These are phyloP conservation scores for mouse (Mus musculus) DNA, from an alignment of 2,113 vertebrate species.

Conservation along the genomic window DNA sequence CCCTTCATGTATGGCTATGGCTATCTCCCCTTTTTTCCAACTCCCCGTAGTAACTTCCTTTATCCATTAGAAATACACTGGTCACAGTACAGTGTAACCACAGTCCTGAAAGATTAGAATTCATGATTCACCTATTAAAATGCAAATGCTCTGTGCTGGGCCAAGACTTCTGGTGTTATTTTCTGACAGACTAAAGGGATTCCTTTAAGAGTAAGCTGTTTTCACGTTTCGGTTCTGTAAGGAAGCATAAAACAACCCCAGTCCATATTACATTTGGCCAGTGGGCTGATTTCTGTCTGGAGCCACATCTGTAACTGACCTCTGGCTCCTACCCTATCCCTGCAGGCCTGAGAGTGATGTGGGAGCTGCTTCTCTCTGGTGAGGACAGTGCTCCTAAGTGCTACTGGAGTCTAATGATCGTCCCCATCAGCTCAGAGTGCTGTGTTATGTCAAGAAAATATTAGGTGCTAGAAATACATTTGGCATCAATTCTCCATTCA, in stretches of 20 bases:
- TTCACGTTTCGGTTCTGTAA: background rate
- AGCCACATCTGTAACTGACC: background rate
- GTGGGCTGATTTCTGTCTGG: too few species aligned
- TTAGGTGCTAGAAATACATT: background rate
- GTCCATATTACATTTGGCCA: background rate
- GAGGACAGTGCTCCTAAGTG: background rate
- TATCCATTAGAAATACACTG: background rate
- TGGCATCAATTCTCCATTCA: background rate
- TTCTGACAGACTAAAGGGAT: slow-evolving; percentile 50
- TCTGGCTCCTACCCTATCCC: background rate
- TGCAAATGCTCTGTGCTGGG: slow-evolving; percentile 43
- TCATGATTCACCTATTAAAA: slow-evolving; percentile 70
- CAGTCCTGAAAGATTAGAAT: slow-evolving; percentile 40
- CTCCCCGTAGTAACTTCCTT: background rate
- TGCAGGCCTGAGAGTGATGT: background rate
- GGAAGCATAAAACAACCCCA: background rate
- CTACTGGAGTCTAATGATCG: background rate
- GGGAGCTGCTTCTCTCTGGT: background rate
- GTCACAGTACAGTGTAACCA: background rate
- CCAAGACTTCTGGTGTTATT: slow-evolving; percentile 60
- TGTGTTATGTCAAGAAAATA: background rate
- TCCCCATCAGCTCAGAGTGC: background rate
- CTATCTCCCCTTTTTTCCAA: background rate
- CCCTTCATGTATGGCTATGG: background rate
- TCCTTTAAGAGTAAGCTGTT: slow-evolving; percentile 12